These are phyloP conservation scores for Sebastes diaconus DNA, from an alignment of 2,797 vertebrate genomes.

Conservation along the genomic window DNA sequence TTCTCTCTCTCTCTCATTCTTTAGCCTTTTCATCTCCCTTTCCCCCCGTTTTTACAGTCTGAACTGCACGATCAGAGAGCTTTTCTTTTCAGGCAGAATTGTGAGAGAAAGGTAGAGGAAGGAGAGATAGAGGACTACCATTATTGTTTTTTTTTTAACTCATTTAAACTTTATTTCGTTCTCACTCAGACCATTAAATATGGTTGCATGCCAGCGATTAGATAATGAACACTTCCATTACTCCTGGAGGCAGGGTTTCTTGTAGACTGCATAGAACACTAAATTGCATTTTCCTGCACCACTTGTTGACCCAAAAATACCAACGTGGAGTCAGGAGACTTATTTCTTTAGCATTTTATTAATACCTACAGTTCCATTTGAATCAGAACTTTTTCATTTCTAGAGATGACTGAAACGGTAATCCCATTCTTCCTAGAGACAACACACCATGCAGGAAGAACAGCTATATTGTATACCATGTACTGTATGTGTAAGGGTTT, in stretches of 20 bases:
- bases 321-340: neutral
- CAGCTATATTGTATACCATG: no score
- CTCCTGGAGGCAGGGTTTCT: conserved; percentile 74
- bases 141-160: conserved; percentile 42
- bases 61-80: conserved; percentile 33
- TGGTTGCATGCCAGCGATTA: conserved; percentile 31
- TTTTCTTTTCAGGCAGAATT: conserved; percentile 57
- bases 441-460: neutral
- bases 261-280: conserved; percentile 68
- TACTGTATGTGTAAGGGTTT: neutral
- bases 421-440: neutral
- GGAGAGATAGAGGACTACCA: conserved; percentile 14
- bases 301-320: conserved; percentile 43
- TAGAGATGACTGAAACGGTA: neutral
- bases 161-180: conserved; percentile 47
- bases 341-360: neutral
- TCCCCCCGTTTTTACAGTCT: conserved; percentile 44
- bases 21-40: conserved; percentile 69
- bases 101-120: conserved; percentile 22
- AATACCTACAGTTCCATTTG: neutral
- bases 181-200: conserved; percentile 53
- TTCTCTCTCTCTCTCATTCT: conserved; percentile 48
- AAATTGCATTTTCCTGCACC: conserved; percentile 62
- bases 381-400: neutral
- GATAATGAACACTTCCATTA: conserved; percentile 68